Conservation (phyloP, 2,797 vertebrate species). For the Graptemys geographica region DNA sequence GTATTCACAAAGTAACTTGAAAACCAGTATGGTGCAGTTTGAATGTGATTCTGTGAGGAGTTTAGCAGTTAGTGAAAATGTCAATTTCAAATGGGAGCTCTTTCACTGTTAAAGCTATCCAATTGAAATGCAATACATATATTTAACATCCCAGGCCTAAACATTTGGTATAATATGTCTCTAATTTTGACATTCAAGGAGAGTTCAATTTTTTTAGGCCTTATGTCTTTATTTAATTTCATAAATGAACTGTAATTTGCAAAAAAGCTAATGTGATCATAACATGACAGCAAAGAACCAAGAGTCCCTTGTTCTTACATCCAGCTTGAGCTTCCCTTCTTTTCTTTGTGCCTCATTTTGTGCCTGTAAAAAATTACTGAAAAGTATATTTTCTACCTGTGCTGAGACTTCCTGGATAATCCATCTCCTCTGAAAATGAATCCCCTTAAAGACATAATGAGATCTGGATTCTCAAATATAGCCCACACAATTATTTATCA, state of each 20-base stretch:
- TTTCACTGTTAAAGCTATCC: not conserved
- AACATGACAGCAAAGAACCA: not conserved
- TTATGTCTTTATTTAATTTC: not conserved
- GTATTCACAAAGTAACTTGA: not conserved
- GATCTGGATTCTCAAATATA: not conserved
- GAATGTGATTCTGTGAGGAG: not conserved
- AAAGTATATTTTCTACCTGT: not conserved
- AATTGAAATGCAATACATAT: not conserved
- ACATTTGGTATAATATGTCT: not conserved
- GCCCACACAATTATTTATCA: not conserved
- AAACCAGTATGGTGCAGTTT: not conserved
- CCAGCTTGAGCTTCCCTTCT: not conserved
- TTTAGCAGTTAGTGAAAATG: not conserved
- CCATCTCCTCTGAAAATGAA: not conserved
- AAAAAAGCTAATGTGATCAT: not conserved
- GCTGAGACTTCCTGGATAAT: not conserved
- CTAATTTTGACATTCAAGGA: not conserved
- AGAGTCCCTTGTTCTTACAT: not conserved
- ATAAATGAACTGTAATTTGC: not conserved
- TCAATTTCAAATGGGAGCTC: not conserved
- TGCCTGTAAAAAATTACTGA: not conserved
- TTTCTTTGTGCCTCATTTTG: not conserved
- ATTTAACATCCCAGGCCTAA: not conserved
- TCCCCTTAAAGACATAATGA: not conserved
- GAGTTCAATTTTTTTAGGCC: not conserved